Evolutionary conservation across 2,888 invertebrate genomes (phyloP), one percentile per base, ranked within the genome.

Genomic region (Baronia brevicornis): DNA sequence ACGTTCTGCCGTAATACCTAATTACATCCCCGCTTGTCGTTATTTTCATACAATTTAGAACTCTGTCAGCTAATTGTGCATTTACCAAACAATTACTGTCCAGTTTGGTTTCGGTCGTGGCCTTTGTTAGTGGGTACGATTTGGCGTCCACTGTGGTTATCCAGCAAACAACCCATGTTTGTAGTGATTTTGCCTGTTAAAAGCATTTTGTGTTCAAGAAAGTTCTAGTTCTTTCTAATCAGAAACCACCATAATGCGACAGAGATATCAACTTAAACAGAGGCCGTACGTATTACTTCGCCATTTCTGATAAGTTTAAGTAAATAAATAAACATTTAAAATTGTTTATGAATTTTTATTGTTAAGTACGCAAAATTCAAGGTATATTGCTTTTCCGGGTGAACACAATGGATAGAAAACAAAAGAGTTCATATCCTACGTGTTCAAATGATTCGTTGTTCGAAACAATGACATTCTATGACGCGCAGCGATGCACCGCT

Each of bases 201-300:
- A 42, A 40, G 44, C 46, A 47, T 41, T 43, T 39, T 37, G 51
- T 52, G 56, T 48, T 51, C 50, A 46, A 53, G 27, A 39, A 23
- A 37, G 21, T 31, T 6, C 39, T 49, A 37, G 36, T 51, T 48
- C 63, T 60, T 52, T 56, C 53, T 58, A 36, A 41, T 37, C 5
- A 11, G 28, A 31, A 30, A 43, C 24, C 47, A 32, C 38, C 61
- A 68, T 43, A 44, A 84, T 84, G 82, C 79, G 82, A 54, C 82
- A 84, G 61, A 64, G 80, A 53, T 84, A 84, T 60, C 84, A 84
- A 61, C 63, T 84, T 58, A 80, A 82, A 61, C 82, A 82, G 49
- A 71, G 68, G 65, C 65, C 72, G 82, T 84, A 82, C 51, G 84
- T 84, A 80, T 70, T 50, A 33, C 43, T 48, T 51, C 33, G 29